Percentiles rank a stretch among this genome's conserved stretches.
Evolutionary conservation across 2,113 vertebrate genomes (phyloP).

Genomic region (Symphodus melops): DNA sequence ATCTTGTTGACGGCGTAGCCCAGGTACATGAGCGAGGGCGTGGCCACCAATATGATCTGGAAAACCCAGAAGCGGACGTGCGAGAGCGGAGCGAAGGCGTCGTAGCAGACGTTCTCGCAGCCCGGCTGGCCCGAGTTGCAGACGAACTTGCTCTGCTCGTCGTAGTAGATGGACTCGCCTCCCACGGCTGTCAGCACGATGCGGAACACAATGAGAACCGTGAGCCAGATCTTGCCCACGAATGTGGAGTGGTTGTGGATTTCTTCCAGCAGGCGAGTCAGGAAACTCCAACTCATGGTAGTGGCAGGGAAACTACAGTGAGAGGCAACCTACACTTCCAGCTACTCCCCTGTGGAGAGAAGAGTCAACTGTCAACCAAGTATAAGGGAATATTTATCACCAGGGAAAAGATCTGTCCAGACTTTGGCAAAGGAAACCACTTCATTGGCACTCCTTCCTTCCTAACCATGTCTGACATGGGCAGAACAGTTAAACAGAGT

Average conservation of each 20-base stretch:
- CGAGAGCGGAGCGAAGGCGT: conserved; percentile 92
- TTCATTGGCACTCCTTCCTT: not conserved
- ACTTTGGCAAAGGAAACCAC: too few relatives aligned
- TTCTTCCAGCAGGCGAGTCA: conserved; percentile 95
- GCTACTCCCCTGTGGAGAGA: conserved; percentile 57
- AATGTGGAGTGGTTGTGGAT: conserved; percentile 98
- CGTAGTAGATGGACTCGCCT: conserved; percentile 95
- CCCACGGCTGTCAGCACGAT: conserved; percentile 95
- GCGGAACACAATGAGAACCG: conserved; percentile 91
- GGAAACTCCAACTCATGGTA: conserved; percentile 96
- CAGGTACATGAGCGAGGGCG: conserved; percentile 92
- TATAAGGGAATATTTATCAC: too few relatives aligned
- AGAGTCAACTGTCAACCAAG: not conserved
- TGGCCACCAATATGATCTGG: conserved; percentile 93
- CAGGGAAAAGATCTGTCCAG: too few relatives aligned
- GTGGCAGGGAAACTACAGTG: conserved; percentile 21
- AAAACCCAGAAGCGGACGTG: conserved; percentile 97
- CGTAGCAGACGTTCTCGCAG: conserved; percentile 95
- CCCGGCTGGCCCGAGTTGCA: conserved; percentile 95
- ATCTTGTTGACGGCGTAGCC: conserved; percentile 95
- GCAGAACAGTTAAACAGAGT: not conserved
- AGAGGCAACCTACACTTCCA: conserved; percentile 42
- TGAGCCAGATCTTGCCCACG: conserved; percentile 97
- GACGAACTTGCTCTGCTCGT: conserved; percentile 96
- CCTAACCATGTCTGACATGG: not conserved